These are phyloP conservation scores for Butorides virescens DNA, from an alignment of 2,113 vertebrate genomes.

Conservation along the genomic window DNA sequence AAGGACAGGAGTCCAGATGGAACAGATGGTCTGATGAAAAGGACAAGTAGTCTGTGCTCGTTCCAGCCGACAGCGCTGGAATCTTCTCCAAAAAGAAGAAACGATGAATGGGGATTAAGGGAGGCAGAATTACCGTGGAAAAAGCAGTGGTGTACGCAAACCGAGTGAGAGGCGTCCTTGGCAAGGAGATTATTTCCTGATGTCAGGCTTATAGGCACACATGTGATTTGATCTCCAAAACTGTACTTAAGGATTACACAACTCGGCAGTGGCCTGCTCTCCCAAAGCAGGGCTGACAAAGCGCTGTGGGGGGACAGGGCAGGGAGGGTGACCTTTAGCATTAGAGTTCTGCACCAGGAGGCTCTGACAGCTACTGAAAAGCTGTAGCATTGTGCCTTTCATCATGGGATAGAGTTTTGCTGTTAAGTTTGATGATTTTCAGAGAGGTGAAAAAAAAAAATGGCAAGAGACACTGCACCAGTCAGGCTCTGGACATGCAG, in stretches of 20 bases:
- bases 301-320: neutral
- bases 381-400: neutral
- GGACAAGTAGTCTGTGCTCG: slow-evolving; percentile 10
- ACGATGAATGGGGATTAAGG: neutral
- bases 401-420: neutral
- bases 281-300: neutral
- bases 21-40: slow-evolving; percentile 52
- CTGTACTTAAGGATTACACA: neutral
- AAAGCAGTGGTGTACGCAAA: neutral
- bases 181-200: slow-evolving; percentile 13
- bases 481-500: neutral
- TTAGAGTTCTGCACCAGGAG: neutral
- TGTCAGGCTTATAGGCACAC: neutral
- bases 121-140: neutral
- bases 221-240: neutral
- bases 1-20: slow-evolving; percentile 38
- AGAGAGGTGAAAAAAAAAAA: neutral
- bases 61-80: neutral
- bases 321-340: neutral
- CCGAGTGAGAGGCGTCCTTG: neutral
- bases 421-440: neutral
- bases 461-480: neutral
- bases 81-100: slow-evolving; percentile 28
- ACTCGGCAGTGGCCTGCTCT: neutral
- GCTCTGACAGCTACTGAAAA: neutral